Conservation (phyloP, 2,888 invertebrate genomes). For the Pinctada fucata region DNA sequence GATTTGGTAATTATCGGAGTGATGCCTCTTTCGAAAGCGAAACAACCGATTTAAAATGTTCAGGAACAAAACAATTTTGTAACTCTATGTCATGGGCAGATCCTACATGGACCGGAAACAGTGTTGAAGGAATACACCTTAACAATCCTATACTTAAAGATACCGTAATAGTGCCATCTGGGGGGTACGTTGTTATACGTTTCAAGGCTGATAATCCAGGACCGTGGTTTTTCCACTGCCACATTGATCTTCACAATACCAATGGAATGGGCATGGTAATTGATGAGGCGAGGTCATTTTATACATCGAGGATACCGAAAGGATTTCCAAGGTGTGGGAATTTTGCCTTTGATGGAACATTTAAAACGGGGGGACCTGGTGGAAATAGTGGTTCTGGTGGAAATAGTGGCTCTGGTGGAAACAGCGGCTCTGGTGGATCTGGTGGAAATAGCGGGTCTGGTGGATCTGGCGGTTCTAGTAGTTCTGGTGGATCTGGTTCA, state of each 20-base stretch:
- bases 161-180: constrained; percentile 42
- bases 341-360: too few species aligned
- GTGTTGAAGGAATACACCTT: not conserved
- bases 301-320: too few species aligned
- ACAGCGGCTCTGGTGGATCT: too few species aligned
- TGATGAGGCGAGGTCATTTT: not conserved
- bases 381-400: too few species aligned
- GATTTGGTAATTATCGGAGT: constrained; percentile 25
- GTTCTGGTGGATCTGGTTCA: too few species aligned
- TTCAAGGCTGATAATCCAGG: constrained; percentile 57
- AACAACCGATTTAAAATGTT: constrained; percentile 22
- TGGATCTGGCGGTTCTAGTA: too few species aligned
- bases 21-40: constrained; percentile 22
- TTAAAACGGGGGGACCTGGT: too few species aligned
- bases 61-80: not conserved
- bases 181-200: constrained; percentile 59
- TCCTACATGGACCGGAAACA: not conserved
- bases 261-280: constrained; percentile 33
- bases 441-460: too few species aligned
- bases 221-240: constrained; percentile 18
- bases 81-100: not conserved
- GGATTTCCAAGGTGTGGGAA: too few species aligned
- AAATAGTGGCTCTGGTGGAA: too few species aligned
- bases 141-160: constrained; percentile 31
- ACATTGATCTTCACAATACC: constrained; percentile 11